Base-by-base conservation (phyloP, 2,888 invertebrate species). In the Stratiomys singularior region DNA sequence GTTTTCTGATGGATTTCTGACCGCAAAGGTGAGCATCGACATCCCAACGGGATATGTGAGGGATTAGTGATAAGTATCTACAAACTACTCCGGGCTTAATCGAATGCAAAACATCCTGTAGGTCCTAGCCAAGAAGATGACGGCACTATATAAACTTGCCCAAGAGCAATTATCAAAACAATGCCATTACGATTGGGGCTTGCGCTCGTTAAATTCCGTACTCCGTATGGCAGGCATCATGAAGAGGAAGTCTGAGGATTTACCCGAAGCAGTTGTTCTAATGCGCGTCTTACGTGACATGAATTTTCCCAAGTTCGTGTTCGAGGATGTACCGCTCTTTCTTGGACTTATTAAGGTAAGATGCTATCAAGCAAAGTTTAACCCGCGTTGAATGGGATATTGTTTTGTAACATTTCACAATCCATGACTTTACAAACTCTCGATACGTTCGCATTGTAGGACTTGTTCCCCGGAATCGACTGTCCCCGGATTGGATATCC, bases 261-360 rank as follows among this genome's bases (percentile, higher is more conserved):
- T 96, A 1, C 91, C 93, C 21, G 97, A 97, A 89, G 92, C 94
- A 81, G 90, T 96, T 82, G 94, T 97, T 3, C 89, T 97, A 23
- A 96, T 97, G 96, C 90, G 96, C 83, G 96, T 97, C 1, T 88
- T 97, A 47, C 90, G 95, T 82, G 97, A 97, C 84, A 96, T 96
- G 95, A 97, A 97, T 87, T 90, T 95, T 82, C 96, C 97, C 0
- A 97, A 97, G 87, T 96, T 97, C 85, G 93, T 97, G 25, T 95
- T 92, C 83, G 96, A 97, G 84, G 97, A 97, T 85, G 95, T 96
- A 0, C 95, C 96, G 0, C 88, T 97, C 9, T 97, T 97, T 87
- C 86, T 96, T 81, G 96, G 96, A 0, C 89, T 96, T 74, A 96
- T 87, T 80, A 92, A 93, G 82, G 96, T 85, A 81, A 81, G 71